phyloP scores from a whole-genome alignment of 2,888 invertebrate species.

The Xestia ashworthii region DNA sequence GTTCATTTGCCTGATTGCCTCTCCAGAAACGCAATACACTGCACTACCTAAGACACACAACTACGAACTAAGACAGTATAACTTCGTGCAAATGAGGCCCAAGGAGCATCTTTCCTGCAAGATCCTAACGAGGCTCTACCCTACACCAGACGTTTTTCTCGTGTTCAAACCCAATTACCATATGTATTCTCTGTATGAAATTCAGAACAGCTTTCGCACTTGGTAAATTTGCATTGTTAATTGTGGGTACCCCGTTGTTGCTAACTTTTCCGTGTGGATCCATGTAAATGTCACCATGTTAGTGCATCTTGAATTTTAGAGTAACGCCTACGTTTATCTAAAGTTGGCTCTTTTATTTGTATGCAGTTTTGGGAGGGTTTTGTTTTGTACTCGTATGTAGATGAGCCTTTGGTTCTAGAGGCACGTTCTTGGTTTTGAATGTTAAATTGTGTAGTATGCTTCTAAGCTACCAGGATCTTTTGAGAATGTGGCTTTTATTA shows the following conservation, averaged over 20 bases:
- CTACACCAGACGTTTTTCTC: conserved; percentile 81
- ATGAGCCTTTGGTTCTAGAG: conserved; percentile 24
- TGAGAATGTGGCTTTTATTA: background rate
- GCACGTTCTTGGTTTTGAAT: conserved; percentile 36
- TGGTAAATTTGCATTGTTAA: conserved; percentile 89
- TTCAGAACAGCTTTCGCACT: conserved; percentile 84
- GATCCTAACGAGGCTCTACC: conserved; percentile 76
- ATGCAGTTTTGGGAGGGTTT: conserved; percentile 28
- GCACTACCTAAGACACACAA: background rate
- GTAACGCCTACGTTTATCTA: conserved; percentile 55
- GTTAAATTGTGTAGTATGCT: conserved; percentile 23
- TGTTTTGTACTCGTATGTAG: conserved; percentile 24
- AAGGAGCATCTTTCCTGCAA: conserved; percentile 50
- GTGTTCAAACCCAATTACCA: conserved; percentile 82
- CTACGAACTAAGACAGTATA: conserved; percentile 45
- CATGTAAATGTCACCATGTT: conserved; percentile 62
- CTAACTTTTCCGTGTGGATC: conserved; percentile 61
- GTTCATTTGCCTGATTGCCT: too few relatives aligned
- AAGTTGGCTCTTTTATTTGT: conserved; percentile 58
- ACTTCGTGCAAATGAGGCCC: conserved; percentile 51
- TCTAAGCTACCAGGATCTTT: conserved; percentile 1
- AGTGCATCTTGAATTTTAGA: conserved; percentile 60
- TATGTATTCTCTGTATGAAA: conserved; percentile 87
- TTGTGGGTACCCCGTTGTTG: conserved; percentile 78
- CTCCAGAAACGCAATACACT: background rate